Evolutionary conservation across 2,888 invertebrate genomes (phyloP).

Genomic region (Standfussiana lucernea): DNA sequence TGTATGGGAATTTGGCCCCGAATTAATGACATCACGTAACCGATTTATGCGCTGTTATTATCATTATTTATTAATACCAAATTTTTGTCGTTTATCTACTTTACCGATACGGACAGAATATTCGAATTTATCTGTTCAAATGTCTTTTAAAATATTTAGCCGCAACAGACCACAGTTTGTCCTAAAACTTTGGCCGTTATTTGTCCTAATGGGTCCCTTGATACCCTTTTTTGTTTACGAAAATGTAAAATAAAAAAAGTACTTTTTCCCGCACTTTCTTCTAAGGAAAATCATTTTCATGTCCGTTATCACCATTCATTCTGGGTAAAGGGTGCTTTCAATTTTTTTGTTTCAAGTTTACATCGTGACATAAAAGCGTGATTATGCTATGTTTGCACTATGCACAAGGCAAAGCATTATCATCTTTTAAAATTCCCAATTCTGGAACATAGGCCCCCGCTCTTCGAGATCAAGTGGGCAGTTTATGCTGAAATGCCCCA

Average conservation of each 20-base stretch:
- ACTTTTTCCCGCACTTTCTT: not conserved
- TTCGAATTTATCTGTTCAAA: conserved; percentile 3
- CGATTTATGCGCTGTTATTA: conserved; percentile 32
- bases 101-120: conserved; percentile 12
- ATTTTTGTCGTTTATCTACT: conserved; percentile 35
- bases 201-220: conserved; percentile 21
- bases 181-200: conserved; percentile 36
- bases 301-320: conserved; percentile 7
- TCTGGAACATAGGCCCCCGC: not conserved
- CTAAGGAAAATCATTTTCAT: conserved; percentile 6
- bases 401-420: too few species aligned
- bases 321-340: not conserved
- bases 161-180: not conserved
- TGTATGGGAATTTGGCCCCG: not conserved
- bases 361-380: not conserved
- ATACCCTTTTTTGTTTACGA: conserved; percentile 33
- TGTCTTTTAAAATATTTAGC: conserved; percentile 8
- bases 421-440: not conserved
- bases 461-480: not conserved
- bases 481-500: not conserved
- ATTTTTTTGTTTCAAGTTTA: conserved; percentile 5
- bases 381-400: not conserved
- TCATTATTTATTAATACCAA: conserved; percentile 29
- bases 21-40: conserved; percentile 48
- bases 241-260: conserved; percentile 24